These are phyloP conservation scores for Amitus sp. DNA, from an alignment of 2,888 invertebrate species.

Conservation along the genomic window DNA sequence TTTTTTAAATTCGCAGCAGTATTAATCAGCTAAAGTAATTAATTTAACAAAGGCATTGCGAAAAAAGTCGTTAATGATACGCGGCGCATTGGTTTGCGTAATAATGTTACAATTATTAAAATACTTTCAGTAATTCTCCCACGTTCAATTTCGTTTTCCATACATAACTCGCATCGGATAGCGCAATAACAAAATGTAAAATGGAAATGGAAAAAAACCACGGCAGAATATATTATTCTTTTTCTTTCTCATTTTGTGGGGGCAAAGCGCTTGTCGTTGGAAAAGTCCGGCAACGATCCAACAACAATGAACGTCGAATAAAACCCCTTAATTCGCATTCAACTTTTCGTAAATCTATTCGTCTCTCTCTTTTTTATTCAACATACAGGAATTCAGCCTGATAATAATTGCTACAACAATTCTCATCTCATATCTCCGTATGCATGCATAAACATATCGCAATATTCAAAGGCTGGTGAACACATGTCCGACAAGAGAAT, in stretches of 20 bases:
- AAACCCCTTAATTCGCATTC: constrained; percentile 8
- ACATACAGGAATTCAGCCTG: constrained; percentile 34
- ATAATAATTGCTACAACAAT: constrained; percentile 33
- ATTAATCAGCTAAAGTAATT: no score
- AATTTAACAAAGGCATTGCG: constrained; percentile 51
- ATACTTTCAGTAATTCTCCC: constrained; percentile 32
- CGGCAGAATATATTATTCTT: no score
- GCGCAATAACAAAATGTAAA: constrained; percentile 39
- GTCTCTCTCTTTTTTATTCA: constrained; percentile 20
- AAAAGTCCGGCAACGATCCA: constrained; percentile 29
- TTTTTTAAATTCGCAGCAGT: no score
- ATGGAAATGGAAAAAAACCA: constrained; percentile 36
- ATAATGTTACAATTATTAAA: constrained; percentile 48
- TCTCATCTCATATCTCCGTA: neutral
- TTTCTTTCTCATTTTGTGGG: constrained; percentile 12
- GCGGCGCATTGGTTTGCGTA: constrained; percentile 60
- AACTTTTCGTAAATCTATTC: constrained; percentile 26
- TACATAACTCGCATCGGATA: constrained; percentile 43
- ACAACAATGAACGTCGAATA: neutral
- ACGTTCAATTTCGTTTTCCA: no score
- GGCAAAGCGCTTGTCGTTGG: constrained; percentile 6
- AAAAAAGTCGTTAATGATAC: constrained; percentile 58
- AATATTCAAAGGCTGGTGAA: constrained; percentile 34
- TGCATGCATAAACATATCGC: constrained; percentile 16
- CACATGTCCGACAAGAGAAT: constrained; percentile 45